Evolutionary conservation across 2,797 vertebrate genomes (phyloP).

Genomic region (Ptychadena robeensis): DNA sequence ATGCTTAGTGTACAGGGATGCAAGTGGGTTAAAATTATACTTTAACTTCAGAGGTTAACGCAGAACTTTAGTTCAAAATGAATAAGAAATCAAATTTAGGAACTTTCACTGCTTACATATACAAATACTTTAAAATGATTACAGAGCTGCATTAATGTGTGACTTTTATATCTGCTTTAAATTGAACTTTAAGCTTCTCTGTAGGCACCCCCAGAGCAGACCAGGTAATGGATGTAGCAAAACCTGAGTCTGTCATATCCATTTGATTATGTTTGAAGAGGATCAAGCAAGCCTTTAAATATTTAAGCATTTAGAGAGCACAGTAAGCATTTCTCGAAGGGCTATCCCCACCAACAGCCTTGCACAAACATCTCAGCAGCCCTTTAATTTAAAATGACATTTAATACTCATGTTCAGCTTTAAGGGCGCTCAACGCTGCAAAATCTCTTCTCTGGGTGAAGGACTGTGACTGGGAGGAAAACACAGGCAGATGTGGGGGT

Average conservation of each 20-base stretch:
- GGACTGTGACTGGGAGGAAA: background rate
- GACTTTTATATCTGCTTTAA: too few relatives aligned
- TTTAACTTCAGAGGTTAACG: too few relatives aligned
- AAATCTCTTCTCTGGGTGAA: background rate
- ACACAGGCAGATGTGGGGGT: background rate
- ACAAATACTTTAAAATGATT: too few relatives aligned
- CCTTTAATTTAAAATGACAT: constrained; percentile 1
- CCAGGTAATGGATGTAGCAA: background rate
- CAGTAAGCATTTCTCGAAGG: background rate
- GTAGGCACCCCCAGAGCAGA: background rate
- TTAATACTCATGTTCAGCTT: background rate
- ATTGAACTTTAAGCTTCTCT: too few relatives aligned
- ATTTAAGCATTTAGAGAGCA: background rate
- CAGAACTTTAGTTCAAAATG: too few relatives aligned
- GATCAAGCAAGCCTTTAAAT: background rate
- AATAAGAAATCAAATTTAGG: too few relatives aligned
- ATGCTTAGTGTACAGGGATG: too few relatives aligned
- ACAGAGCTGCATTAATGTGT: too few relatives aligned
- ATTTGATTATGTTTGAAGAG: background rate
- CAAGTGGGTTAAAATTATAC: too few relatives aligned
- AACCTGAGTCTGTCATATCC: background rate
- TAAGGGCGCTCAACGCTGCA: background rate
- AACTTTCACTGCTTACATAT: too few relatives aligned
- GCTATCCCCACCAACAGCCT: background rate
- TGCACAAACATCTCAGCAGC: background rate